A percentile compares a stretch with the other conserved stretches of the same genome.
These are phyloP conservation scores for Ochropleura plecta DNA, from an alignment of 2,888 invertebrate genomes.

Conservation along the genomic window DNA sequence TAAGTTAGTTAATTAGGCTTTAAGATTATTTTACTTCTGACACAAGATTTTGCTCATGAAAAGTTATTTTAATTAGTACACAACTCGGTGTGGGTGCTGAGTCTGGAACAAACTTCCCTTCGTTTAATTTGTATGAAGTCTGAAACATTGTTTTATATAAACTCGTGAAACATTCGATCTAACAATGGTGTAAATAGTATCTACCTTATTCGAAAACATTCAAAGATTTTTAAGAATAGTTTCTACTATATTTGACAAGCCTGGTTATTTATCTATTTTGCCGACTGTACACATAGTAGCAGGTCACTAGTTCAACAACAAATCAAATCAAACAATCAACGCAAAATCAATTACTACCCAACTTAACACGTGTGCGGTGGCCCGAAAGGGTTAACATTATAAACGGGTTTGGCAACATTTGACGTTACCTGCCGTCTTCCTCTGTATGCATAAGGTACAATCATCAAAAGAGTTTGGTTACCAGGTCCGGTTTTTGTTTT, in stretches of 20 bases:
- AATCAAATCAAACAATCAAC: not conserved
- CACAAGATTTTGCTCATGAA: constrained; percentile 28
- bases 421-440: not conserved
- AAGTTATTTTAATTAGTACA: constrained; percentile 32
- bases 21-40: constrained; percentile 3
- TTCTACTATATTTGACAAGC: too few relatives aligned
- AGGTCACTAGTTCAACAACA: not conserved
- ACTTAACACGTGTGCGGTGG: constrained; percentile 1
- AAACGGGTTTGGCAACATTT: not conserved
- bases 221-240: too few relatives aligned
- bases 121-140: constrained; percentile 23
- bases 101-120: constrained; percentile 15
- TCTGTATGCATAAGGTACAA: constrained; percentile 6
- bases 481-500: not conserved
- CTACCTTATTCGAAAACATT: too few relatives aligned
- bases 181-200: not conserved
- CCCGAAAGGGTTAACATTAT: constrained; percentile 3
- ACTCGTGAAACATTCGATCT: constrained; percentile 5
- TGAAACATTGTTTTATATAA: constrained; percentile 11
- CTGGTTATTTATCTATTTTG: too few relatives aligned
- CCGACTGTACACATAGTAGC: not conserved
- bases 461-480: not conserved
- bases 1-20: constrained; percentile 22
- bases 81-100: constrained; percentile 1
- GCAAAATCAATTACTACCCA: constrained; percentile 20